phyloP scores from a whole-genome alignment of 1,140 invertebrate species.

The Musca domestica region DNA sequence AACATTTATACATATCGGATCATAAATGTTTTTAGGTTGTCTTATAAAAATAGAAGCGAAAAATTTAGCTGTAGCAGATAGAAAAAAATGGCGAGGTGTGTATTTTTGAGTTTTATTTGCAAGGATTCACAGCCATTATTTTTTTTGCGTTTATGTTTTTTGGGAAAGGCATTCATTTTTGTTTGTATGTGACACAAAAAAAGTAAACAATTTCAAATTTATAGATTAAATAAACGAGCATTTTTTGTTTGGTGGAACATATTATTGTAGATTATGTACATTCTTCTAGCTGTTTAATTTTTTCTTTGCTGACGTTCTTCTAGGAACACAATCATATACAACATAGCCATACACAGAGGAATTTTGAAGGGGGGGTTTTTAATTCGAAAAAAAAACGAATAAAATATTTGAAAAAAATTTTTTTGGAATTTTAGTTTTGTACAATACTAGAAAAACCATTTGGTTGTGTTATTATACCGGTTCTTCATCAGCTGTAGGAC shows the following conservation, averaged over 20 bases:
- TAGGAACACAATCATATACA: conserved; percentile 33
- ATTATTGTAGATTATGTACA: not conserved
- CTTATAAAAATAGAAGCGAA: too few relatives aligned
- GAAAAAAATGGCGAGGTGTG: too few relatives aligned
- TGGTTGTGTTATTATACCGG: conserved; percentile 55
- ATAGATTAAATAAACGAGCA: conserved; percentile 8
- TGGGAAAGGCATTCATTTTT: not conserved
- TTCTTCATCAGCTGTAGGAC: conserved; percentile 64
- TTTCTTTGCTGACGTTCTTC: not conserved
- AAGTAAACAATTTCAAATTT: not conserved
- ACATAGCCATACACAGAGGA: conserved; percentile 28
- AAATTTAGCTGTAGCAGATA: too few relatives aligned
- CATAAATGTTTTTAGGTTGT: too few relatives aligned
- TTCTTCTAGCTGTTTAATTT: conserved; percentile 12
- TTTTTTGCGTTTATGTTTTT: not conserved
- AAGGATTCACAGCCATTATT: not conserved
- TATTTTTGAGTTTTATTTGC: not conserved
- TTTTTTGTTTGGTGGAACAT: not conserved
- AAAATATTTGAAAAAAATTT: conserved; percentile 29
- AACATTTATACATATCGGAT: too few relatives aligned
- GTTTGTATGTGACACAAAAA: too few relatives aligned
- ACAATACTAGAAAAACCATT: not conserved
- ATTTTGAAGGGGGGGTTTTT: conserved; percentile 21
- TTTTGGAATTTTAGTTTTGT: not conserved
- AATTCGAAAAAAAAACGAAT: conserved; percentile 43